Conservation (phyloP, 2,797 vertebrate genomes). For the Manis crassicaudata region DNA sequence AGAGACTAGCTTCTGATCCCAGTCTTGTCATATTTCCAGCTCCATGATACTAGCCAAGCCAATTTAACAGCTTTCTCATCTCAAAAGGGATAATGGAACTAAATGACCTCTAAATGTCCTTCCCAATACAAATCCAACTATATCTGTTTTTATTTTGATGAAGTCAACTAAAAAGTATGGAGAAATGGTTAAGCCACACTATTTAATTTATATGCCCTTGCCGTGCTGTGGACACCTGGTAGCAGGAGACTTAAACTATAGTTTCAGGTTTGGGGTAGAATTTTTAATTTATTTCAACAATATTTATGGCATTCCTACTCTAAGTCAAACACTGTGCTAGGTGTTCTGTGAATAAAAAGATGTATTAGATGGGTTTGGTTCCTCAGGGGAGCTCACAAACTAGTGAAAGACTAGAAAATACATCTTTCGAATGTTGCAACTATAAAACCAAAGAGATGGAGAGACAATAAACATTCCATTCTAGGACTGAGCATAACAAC, state of each 20-base stretch:
- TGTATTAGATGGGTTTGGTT: constrained; percentile 15
- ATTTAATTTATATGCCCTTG: not conserved
- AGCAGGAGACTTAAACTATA: not conserved
- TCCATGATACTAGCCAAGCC: not conserved
- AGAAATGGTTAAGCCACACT: not conserved
- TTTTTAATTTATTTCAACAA: constrained; percentile 51
- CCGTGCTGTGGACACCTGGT: not conserved
- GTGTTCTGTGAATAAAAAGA: constrained; percentile 53
- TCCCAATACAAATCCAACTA: constrained; percentile 18
- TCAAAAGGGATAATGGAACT: constrained; percentile 1
- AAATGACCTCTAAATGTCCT: constrained; percentile 11
- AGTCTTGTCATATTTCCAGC: not conserved
- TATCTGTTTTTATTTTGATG: constrained; percentile 36
- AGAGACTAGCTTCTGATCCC: not conserved
- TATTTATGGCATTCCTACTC: constrained; percentile 44
- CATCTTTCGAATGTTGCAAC: constrained; percentile 70
- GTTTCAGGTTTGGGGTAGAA: not conserved
- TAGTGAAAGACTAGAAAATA: constrained; percentile 45
- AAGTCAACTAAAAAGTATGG: not conserved
- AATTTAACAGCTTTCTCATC: not conserved
- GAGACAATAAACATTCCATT: constrained; percentile 65
- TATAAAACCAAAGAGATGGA: constrained; percentile 69
- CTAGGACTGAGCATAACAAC: constrained; percentile 32
- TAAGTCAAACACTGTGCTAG: constrained; percentile 50
- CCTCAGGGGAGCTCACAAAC: constrained; percentile 38